Evolutionary conservation across 2,888 invertebrate genomes (phyloP).

Genomic region (Petrolisthes cinctipes): DNA sequence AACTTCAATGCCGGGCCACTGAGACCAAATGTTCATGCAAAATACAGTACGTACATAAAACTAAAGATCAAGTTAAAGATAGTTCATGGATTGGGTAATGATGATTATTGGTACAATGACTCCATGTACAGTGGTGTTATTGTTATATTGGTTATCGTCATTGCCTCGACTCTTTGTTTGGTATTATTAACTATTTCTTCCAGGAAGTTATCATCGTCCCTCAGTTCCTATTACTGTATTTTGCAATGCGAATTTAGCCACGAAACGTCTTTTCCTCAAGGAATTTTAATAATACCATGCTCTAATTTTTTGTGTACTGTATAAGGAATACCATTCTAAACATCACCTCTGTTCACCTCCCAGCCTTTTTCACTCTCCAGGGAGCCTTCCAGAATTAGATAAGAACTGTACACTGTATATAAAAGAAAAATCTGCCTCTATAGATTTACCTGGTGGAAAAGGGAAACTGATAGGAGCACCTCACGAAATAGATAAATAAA

Average conservation of each 20-base stretch:
- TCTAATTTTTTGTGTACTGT: background rate
- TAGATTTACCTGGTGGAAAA: background rate
- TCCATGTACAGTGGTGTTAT: no score
- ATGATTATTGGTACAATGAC: no score
- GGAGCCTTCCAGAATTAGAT: background rate
- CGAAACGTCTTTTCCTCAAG: no score
- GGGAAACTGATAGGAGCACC: background rate
- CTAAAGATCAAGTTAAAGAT: no score
- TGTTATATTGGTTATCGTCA: no score
- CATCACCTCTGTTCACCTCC: background rate
- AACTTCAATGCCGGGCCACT: background rate
- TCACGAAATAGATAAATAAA: background rate
- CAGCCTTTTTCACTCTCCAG: background rate
- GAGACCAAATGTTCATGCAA: background rate
- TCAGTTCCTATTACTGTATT: no score
- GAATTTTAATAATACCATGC: no score
- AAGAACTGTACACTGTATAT: background rate
- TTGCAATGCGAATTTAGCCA: no score
- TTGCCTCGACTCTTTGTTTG: no score
- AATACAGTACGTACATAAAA: background rate
- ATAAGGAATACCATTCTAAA: background rate
- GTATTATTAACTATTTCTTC: no score
- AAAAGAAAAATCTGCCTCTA: background rate
- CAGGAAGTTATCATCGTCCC: no score
- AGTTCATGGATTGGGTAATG: no score